Evolutionary conservation across 2,113 vertebrate genomes (phyloP).

Genomic region (Phyllostomus hastatus): DNA sequence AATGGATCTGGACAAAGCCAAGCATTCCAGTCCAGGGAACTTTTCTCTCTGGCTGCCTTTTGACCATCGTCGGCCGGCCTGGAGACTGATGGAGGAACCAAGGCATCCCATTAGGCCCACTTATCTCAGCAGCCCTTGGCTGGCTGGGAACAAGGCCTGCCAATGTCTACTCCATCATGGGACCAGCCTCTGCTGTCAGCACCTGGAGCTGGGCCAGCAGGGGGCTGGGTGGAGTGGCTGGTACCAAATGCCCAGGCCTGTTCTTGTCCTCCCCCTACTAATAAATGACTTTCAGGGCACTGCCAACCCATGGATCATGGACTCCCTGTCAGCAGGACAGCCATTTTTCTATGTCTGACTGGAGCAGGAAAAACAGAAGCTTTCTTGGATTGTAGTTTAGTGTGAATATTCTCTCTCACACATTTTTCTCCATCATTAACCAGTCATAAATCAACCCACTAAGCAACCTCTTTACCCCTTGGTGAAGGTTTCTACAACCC

Average conservation of each 20-base stretch:
- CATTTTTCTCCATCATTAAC: constrained; percentile 13
- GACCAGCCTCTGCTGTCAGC: constrained; percentile 31
- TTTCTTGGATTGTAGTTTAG: neutral
- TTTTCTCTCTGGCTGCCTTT: neutral
- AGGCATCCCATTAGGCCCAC: neutral
- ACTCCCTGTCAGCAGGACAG: neutral
- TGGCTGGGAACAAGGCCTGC: neutral
- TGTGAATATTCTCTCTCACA: neutral
- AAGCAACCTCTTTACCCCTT: neutral
- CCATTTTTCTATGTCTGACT: constrained; percentile 38
- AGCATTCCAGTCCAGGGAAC: neutral
- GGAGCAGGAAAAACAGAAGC: constrained; percentile 40
- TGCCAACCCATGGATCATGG: neutral
- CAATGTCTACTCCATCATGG: neutral
- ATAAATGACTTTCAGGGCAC: constrained; percentile 45
- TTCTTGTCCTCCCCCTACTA: constrained; percentile 42
- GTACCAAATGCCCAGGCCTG: constrained; percentile 45
- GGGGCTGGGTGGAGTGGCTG: neutral
- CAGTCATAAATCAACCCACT: constrained; percentile 25
- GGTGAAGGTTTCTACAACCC: neutral
- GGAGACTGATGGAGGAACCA: neutral
- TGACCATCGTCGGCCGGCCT: neutral
- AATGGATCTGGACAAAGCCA: neutral
- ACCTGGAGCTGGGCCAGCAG: constrained; percentile 3
- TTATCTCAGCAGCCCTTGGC: constrained; percentile 11